These are phyloP conservation scores for Amblyopsis rosae DNA, from an alignment of 2,113 vertebrate species.

Conservation along the genomic window DNA sequence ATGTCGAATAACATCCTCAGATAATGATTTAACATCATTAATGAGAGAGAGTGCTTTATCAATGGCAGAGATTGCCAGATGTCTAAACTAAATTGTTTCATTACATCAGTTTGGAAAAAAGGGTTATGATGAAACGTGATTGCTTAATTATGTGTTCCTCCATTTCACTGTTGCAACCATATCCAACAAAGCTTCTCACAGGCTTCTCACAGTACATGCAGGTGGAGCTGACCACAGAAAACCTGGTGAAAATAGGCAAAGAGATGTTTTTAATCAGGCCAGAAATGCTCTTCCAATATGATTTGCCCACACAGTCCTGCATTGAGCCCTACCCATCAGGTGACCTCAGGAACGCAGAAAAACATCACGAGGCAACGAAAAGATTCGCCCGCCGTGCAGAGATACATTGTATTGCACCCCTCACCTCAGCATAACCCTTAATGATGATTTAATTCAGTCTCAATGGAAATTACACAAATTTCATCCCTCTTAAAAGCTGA, in stretches of 20 bases:
- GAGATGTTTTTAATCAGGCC: constrained; percentile 67
- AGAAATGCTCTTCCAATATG: constrained; percentile 63
- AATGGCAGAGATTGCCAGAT: too few relatives aligned
- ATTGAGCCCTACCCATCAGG: constrained; percentile 77
- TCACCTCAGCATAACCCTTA: constrained; percentile 32
- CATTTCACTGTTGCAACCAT: not conserved
- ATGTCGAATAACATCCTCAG: too few relatives aligned
- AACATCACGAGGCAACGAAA: constrained; percentile 75
- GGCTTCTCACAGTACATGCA: constrained; percentile 22
- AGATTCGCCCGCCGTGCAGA: constrained; percentile 60
- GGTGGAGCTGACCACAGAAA: constrained; percentile 26
- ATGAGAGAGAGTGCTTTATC: too few relatives aligned
- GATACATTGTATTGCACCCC: constrained; percentile 56
- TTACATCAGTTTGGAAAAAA: too few relatives aligned
- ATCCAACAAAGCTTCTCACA: not conserved
- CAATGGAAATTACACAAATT: constrained; percentile 45
- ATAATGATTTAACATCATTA: too few relatives aligned
- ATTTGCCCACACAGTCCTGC: constrained; percentile 72
- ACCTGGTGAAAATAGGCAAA: constrained; percentile 48
- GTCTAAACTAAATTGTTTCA: too few relatives aligned
- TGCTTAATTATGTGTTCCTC: too few relatives aligned
- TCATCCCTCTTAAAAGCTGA: constrained; percentile 11
- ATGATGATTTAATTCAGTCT: constrained; percentile 35
- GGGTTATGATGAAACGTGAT: too few relatives aligned
- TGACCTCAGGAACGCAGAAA: constrained; percentile 81